Conservation (phyloP, 2,113 vertebrate genomes). For the Stegostoma tigrinum region DNA sequence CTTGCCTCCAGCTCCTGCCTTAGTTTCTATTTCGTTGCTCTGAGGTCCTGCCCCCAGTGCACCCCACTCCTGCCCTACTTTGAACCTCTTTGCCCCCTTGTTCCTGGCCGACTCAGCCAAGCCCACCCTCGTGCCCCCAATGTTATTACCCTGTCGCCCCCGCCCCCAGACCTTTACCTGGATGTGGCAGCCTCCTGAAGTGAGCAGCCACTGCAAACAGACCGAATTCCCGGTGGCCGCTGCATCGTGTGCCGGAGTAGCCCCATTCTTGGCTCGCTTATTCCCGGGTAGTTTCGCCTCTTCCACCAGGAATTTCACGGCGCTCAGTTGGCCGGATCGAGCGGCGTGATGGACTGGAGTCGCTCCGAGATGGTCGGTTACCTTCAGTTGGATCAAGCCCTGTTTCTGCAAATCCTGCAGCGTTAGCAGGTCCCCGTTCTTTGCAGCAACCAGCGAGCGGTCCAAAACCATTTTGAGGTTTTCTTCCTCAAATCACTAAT, state of each 20-base stretch:
- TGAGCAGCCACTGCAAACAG: slow-evolving; percentile 87
- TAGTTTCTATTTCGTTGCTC: no score
- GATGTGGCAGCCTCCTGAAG: slow-evolving; percentile 70
- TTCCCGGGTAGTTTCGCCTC: slow-evolving; percentile 65
- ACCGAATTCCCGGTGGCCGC: slow-evolving; percentile 85
- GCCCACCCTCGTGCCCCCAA: no score
- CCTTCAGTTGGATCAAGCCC: slow-evolving; percentile 54
- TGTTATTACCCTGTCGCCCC: neutral
- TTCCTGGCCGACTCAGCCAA: neutral
- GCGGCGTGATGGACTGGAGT: slow-evolving; percentile 80
- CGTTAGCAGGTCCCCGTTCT: slow-evolving; percentile 71
- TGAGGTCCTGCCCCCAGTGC: slow-evolving; percentile 16
- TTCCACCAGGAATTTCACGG: slow-evolving; percentile 79
- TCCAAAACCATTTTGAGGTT: slow-evolving; percentile 64
- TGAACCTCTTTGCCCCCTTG: no score
- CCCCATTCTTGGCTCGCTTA: slow-evolving; percentile 75
- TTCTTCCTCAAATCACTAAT: no score
- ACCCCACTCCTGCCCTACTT: slow-evolving; percentile 42
- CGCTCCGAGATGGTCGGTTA: slow-evolving; percentile 73
- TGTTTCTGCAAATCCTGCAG: slow-evolving; percentile 59
- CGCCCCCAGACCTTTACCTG: slow-evolving; percentile 60
- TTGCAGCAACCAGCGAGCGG: slow-evolving; percentile 66
- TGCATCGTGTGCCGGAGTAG: slow-evolving; percentile 84
- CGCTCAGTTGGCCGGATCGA: slow-evolving; percentile 71
- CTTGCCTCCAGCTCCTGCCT: neutral